Base-by-base conservation (phyloP, 2,888 invertebrate genomes). In the Carabus problematicus region DNA sequence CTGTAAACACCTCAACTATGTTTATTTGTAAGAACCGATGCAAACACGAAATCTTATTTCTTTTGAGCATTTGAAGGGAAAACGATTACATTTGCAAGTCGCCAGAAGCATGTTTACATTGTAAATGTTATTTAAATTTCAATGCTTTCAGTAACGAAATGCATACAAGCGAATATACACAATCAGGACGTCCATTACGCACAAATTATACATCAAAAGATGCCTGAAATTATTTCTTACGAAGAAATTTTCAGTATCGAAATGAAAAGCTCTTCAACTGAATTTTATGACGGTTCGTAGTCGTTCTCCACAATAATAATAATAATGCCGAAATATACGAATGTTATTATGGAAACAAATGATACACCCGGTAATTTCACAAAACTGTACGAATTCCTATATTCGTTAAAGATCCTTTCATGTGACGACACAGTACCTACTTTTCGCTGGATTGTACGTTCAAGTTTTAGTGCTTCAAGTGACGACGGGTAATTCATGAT, bases 211-310 rank as follows among this genome's bases (percentile, higher is more conserved):
- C 63, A 63, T 63, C 63, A 63, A 63, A 62, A 63, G 63, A 63
- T 42, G 52, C 42, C 63, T 42, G 54, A 63, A 63, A 63, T 63
- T 12, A 54, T 63, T 63, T 63, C 63, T 29, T 18, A 18, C 29
- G 56, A 52, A 63, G 52, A 29, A 29, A n/a, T 54, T 63, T 29
- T 29, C 29, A 19, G 16, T 39, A 8, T 42, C 41, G 63, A 41
- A 63, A 63, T 63, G 64, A 64, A 71, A 72, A 70, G 73, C 72
- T 71, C 70, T 73, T 72, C 71, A 71, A 58, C 70, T 69, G 55
- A 49, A 64, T 70, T 68, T 68, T 71, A 72, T 72, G 72, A 70
- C 72, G 72, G 67, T 71, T 52, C 41, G 12, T n/a, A 18, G 56
- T 39, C 29, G 6, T 29, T 29, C 6, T 29, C 29, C 29, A 29